Evolutionary conservation across 2,113 vertebrate species (phyloP).

Genomic region (Procapra przewalskii): DNA sequence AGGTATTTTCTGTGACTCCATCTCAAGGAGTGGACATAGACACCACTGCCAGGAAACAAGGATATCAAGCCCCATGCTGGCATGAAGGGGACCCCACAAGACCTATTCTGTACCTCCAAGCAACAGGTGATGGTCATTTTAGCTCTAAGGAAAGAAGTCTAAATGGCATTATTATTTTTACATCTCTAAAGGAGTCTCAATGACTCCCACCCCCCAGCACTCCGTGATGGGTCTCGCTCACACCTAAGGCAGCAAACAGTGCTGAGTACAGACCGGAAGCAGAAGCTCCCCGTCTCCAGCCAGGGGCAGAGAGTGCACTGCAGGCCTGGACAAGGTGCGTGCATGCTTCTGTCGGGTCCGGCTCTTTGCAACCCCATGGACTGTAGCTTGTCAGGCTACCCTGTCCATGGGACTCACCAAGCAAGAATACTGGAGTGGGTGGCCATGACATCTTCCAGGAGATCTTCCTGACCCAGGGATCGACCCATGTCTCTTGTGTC

Average conservation of each 20-base stretch:
- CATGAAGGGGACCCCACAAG: background rate
- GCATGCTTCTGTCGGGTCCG: rapidly evolving
- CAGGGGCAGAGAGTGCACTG: too few species aligned
- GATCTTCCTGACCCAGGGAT: background rate
- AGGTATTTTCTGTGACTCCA: background rate
- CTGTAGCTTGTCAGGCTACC: background rate
- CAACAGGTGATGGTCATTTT: background rate
- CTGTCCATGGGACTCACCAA: background rate
- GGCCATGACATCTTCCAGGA: background rate
- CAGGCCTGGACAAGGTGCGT: background rate
- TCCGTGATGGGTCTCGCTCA: background rate
- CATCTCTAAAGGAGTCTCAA: background rate
- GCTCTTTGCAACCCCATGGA: background rate
- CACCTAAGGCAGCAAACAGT: background rate
- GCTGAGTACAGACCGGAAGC: too few species aligned
- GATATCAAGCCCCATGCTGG: background rate
- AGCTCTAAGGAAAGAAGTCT: background rate
- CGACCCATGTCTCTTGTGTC: background rate
- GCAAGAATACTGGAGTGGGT: background rate
- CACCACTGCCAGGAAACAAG: background rate
- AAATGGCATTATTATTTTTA: background rate
- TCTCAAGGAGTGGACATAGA: background rate
- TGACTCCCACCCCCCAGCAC: background rate
- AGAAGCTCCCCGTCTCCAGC: background rate
- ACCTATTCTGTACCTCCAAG: background rate